Percentiles rank a stretch among this genome's conserved stretches.
These are phyloP conservation scores for Coelopa frigida DNA, from an alignment of 1,140 invertebrate genomes.

Conservation along the genomic window DNA sequence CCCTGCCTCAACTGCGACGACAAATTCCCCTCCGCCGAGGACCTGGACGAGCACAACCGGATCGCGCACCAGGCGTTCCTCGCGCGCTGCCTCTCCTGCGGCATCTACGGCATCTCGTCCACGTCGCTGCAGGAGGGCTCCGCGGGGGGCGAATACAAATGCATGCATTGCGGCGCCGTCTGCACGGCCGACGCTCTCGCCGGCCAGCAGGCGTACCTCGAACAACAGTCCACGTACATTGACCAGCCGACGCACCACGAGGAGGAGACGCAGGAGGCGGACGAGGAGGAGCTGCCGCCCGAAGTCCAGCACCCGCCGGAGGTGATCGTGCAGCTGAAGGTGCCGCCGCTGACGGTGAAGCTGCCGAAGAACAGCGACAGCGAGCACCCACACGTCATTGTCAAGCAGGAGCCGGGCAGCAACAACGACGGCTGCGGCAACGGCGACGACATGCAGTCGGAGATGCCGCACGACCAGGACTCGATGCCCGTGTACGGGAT, in stretches of 20 bases:
- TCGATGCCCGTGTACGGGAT: conserved; percentile 40
- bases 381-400: conserved; percentile 40
- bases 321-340: conserved; percentile 24
- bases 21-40: conserved; percentile 32
- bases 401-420: conserved; percentile 37
- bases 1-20: conserved; percentile 39
- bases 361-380: conserved; percentile 31
- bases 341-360: conserved; percentile 39
- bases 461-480: conserved; percentile 16
- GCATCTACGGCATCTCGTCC: conserved; percentile 35
- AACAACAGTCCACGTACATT: conserved; percentile 34
- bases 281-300: conserved; percentile 4
- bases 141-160: conserved; percentile 41
- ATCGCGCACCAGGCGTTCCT: conserved; percentile 36
- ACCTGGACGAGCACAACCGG: conserved; percentile 38
- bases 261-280: conserved; percentile 22
- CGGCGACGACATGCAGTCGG: conserved; percentile 13
- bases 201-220: not conserved
- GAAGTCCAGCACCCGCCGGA: conserved; percentile 9
- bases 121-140: conserved; percentile 32
- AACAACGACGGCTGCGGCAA: conserved; percentile 35
- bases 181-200: conserved; percentile 33
- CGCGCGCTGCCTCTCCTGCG: conserved; percentile 35
- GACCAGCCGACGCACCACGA: conserved; percentile 27
- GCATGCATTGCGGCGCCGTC: conserved; percentile 33